Evolutionary conservation across 2,113 vertebrate genomes (phyloP).

Genomic region (Dasyornis broadbenti): DNA sequence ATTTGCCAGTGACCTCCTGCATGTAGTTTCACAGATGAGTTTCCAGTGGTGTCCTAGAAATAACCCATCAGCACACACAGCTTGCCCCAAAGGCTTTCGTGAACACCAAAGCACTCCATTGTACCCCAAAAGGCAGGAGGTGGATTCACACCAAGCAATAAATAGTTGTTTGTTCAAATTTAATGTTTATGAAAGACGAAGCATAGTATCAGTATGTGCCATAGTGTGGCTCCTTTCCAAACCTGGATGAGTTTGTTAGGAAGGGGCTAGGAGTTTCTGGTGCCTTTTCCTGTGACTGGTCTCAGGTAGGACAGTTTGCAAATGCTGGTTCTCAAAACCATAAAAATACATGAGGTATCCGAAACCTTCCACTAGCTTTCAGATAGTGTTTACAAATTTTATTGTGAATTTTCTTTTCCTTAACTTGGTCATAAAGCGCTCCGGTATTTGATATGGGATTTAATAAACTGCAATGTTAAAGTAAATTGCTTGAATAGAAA

Average conservation of each 20-base stretch:
- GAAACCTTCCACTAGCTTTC: not conserved
- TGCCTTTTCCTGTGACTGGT: not conserved
- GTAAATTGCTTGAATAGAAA: not conserved
- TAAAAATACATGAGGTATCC: not conserved
- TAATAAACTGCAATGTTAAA: not conserved
- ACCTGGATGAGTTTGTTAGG: not conserved
- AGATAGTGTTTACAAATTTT: not conserved
- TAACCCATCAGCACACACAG: not conserved
- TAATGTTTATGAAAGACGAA: not conserved
- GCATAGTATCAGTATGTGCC: not conserved
- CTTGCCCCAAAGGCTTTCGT: not conserved
- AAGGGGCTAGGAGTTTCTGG: not conserved
- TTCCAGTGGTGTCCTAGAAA: not conserved
- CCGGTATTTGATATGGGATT: not conserved
- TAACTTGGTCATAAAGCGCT: not conserved
- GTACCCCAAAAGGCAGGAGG: not conserved
- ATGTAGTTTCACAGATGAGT: not conserved
- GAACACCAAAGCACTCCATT: not conserved
- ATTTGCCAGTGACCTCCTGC: not conserved
- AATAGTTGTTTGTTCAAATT: not conserved
- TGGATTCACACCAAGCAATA: not conserved
- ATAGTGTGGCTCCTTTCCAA: not conserved
- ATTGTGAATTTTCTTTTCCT: not conserved
- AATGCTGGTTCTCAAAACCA: not conserved
- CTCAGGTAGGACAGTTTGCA: not conserved